Evolutionary conservation across 1,140 invertebrate genomes (phyloP).

Genomic region (Campoletis sonorensis): DNA sequence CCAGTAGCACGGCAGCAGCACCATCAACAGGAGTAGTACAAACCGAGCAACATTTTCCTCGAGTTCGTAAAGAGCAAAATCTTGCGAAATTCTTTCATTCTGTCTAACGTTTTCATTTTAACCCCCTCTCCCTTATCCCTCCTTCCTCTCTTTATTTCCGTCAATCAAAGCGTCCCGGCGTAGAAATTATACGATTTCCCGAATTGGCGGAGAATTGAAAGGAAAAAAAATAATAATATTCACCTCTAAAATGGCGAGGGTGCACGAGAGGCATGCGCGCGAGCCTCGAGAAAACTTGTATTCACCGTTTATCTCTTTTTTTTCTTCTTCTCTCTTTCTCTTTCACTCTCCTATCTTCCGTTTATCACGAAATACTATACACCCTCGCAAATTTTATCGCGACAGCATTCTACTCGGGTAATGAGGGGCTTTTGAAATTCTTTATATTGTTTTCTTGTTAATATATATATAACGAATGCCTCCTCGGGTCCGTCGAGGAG

Average conservation of each 20-base stretch:
- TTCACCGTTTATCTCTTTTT: slow-evolving; percentile 53
- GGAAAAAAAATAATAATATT: slow-evolving; percentile 65
- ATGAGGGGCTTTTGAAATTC: no score
- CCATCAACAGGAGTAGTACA: slow-evolving; percentile 7
- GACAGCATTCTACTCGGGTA: background rate
- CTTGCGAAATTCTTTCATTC: background rate
- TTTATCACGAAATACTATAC: slow-evolving; percentile 9
- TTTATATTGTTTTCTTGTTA: no score
- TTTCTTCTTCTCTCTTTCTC: slow-evolving; percentile 42
- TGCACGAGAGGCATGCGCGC: slow-evolving; percentile 68
- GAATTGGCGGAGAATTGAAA: background rate
- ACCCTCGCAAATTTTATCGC: background rate
- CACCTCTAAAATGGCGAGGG: slow-evolving; percentile 75
- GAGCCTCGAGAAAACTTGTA: slow-evolving; percentile 56
- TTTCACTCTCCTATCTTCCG: background rate
- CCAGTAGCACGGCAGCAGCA: slow-evolving; percentile 12
- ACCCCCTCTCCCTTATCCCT: background rate
- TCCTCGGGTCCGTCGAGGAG: background rate
- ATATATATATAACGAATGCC: background rate
- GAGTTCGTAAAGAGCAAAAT: background rate
- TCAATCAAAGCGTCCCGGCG: slow-evolving; percentile 20
- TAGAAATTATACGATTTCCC: background rate
- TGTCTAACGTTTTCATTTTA: background rate
- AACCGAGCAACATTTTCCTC: background rate
- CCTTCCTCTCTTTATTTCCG: background rate